A percentile compares a stretch with the other conserved stretches of the same genome.
Conservation (phyloP, 2,113 vertebrate species). For the Heterocephalus glaber region DNA sequence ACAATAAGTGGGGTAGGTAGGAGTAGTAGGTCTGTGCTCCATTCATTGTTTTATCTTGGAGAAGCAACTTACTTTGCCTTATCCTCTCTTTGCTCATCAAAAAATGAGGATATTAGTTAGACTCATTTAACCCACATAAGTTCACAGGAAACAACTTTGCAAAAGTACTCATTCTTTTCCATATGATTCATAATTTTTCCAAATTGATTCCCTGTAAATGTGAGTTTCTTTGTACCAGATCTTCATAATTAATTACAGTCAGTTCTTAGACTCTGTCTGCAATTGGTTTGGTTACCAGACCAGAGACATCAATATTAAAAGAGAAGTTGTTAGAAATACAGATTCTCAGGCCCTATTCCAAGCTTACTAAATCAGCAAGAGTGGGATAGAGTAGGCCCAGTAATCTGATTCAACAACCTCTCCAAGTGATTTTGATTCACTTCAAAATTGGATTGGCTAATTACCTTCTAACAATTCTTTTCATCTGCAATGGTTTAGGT, state of each 20-base stretch:
- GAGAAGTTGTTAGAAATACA: not conserved
- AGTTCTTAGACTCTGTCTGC: conserved; percentile 2
- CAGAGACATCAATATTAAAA: not conserved
- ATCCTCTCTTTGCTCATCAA: not conserved
- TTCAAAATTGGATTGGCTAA: not conserved
- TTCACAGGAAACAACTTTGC: not conserved
- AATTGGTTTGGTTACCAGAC: not conserved
- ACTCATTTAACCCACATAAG: not conserved
- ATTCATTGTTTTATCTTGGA: not conserved
- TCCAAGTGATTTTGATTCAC: not conserved
- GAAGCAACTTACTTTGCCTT: not conserved
- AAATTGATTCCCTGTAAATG: not conserved
- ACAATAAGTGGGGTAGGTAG: not conserved
- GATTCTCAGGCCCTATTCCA: not conserved
- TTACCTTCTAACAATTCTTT: conserved; percentile 25
- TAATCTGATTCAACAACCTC: conserved; percentile 35
- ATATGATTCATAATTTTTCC: not conserved
- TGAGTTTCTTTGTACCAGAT: not conserved
- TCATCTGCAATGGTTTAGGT: conserved; percentile 5
- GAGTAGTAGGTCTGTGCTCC: not conserved
- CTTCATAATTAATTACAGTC: not conserved
- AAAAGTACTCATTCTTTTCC: not conserved
- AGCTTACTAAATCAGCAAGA: not conserved
- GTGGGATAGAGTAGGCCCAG: not conserved
- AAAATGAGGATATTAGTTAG: not conserved